Evolutionary conservation across 1,140 invertebrate species (phyloP).

Genomic region (Hypsibius dujardini): DNA sequence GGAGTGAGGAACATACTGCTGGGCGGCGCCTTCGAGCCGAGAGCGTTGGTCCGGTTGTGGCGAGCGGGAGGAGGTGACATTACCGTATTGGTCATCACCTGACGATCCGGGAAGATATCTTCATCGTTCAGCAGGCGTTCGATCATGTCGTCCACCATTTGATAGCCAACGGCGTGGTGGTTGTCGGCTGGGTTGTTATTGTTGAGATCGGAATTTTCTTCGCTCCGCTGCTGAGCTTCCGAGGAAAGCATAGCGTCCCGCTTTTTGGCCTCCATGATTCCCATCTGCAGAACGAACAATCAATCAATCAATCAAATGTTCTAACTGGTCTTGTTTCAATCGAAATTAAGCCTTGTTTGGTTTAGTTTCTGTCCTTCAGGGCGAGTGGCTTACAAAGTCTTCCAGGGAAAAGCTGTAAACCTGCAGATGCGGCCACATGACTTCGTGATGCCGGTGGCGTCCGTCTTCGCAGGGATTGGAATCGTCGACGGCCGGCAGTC

Average conservation of each 20-base stretch:
- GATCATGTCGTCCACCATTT: not conserved
- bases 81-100: not conserved
- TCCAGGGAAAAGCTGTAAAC: not conserved
- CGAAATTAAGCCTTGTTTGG: not conserved
- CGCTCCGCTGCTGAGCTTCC: not conserved
- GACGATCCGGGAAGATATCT: not conserved
- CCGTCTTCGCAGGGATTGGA: not conserved
- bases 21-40: not conserved
- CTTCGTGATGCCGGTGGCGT: not conserved
- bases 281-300: not conserved
- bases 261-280: not conserved
- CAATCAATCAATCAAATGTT: not conserved
- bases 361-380: not conserved
- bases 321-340: not conserved
- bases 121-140: not conserved
- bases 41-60: not conserved
- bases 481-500: not conserved
- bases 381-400: not conserved
- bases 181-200: not conserved
- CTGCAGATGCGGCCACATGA: slow-evolving; percentile 12
- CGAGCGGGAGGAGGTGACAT: not conserved
- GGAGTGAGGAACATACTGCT: slow-evolving; percentile 8
- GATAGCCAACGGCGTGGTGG: not conserved
- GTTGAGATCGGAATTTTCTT: not conserved
- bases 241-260: not conserved